Evolutionary conservation across 2,888 invertebrate genomes (phyloP).

Genomic region (Melanostoma scalare): DNA sequence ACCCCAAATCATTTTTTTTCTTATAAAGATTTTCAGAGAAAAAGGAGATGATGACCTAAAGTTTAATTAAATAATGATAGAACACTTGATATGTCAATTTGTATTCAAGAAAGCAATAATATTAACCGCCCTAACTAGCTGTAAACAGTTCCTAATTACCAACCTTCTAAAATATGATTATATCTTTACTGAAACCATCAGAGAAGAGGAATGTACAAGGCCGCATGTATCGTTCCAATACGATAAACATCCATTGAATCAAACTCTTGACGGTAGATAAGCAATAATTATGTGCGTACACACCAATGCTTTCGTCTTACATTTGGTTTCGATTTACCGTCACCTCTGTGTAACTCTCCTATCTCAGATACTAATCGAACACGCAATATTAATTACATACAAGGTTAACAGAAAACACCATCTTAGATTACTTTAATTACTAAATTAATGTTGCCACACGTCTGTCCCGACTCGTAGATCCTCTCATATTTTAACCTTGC

Average conservation of each 20-base stretch:
- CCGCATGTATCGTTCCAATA: conserved; percentile 17
- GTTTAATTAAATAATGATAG: too few relatives aligned
- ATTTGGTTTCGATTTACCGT: neutral
- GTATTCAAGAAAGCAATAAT: too few relatives aligned
- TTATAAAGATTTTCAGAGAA: too few relatives aligned
- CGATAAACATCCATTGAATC: conserved; percentile 6
- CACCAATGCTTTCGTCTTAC: neutral
- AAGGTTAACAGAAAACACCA: conserved; percentile 55
- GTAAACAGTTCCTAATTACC: too few relatives aligned
- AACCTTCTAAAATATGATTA: too few relatives aligned
- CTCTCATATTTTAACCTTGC: conserved; percentile 9
- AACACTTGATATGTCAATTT: too few relatives aligned
- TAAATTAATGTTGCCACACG: conserved; percentile 58
- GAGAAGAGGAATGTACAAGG: too few relatives aligned
- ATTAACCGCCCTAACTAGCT: too few relatives aligned
- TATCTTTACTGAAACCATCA: too few relatives aligned
- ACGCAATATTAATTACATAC: conserved; percentile 64
- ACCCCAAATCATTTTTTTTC: too few relatives aligned
- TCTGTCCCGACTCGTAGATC: conserved; percentile 7
- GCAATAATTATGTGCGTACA: conserved; percentile 6
- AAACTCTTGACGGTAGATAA: conserved; percentile 14
- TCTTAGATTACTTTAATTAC: conserved; percentile 61
- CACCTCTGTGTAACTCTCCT: conserved; percentile 21
- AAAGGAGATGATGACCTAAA: too few relatives aligned
- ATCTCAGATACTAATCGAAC: conserved; percentile 47